phyloP scores from a whole-genome alignment of 2,113 vertebrate genomes.

The Corydoras maculifer region DNA sequence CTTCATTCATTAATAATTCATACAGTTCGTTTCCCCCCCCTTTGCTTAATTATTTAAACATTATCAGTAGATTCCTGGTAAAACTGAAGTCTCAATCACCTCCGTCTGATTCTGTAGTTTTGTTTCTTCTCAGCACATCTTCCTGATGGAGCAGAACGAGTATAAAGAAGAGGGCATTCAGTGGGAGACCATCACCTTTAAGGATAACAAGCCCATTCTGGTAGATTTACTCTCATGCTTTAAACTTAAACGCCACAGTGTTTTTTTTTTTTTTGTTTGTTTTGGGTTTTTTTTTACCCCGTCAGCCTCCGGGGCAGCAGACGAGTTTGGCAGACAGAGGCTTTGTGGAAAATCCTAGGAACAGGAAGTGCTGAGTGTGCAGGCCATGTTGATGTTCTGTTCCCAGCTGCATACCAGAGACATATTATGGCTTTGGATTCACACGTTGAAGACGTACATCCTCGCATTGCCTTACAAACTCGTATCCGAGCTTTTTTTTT shows the following conservation, averaged over 20 bases:
- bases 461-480: not conserved
- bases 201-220: slow-evolving; percentile 67
- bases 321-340: slow-evolving; percentile 3
- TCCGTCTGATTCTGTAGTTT: no score
- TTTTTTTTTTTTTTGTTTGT: not conserved
- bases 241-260: not conserved
- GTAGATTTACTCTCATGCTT: slow-evolving; percentile 43
- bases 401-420: not conserved
- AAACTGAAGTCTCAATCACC: not conserved
- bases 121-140: slow-evolving; percentile 62
- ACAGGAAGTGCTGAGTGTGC: slow-evolving; percentile 33
- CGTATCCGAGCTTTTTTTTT: not conserved
- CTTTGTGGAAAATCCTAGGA: slow-evolving; percentile 25
- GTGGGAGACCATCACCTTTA: slow-evolving; percentile 63
- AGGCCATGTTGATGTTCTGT: not conserved
- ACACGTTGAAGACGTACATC: not conserved
- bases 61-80: no score
- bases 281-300: not conserved
- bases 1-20: no score
- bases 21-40: no score
- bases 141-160: slow-evolving; percentile 66
- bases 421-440: not conserved
- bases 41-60: no score
- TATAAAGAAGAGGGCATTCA: slow-evolving; percentile 64
- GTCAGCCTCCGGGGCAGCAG: not conserved